phyloP scores from a whole-genome alignment of 2,113 vertebrate species.

The Pituophis catenifer region DNA sequence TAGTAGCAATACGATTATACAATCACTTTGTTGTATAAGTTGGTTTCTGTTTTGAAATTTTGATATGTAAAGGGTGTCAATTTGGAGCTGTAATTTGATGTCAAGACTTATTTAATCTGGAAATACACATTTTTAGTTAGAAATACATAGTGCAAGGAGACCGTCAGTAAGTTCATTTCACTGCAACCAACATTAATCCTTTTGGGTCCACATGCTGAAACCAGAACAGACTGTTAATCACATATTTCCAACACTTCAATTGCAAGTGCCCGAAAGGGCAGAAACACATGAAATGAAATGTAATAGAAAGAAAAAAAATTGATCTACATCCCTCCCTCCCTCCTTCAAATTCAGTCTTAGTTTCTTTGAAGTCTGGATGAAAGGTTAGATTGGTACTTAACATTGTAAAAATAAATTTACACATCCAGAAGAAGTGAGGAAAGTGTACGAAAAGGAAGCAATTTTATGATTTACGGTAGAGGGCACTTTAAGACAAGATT shows the following conservation, averaged over 20 bases:
- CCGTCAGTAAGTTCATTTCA: conserved; percentile 11
- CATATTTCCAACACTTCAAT: conserved; percentile 11
- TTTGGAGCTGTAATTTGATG: conserved; percentile 25
- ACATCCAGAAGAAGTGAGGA: background rate
- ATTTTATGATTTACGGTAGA: conserved; percentile 62
- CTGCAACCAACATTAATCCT: conserved; percentile 23
- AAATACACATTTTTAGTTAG: background rate
- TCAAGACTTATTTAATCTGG: background rate
- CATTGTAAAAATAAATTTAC: conserved; percentile 23
- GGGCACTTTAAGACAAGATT: conserved; percentile 60
- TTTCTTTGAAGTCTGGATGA: conserved; percentile 10
- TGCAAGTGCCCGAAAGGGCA: background rate
- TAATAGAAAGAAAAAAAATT: conserved; percentile 5
- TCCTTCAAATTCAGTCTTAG: conserved; percentile 1
- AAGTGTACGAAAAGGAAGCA: background rate
- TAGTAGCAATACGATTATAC: background rate
- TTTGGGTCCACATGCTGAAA: conserved; percentile 7
- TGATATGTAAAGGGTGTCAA: conserved; percentile 15
- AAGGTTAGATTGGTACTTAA: conserved; percentile 5
- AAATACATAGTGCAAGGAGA: conserved; percentile 22
- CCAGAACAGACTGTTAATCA: conserved; percentile 28
- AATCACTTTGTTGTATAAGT: conserved; percentile 3
- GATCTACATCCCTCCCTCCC: background rate
- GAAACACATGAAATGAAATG: conserved; percentile 8
- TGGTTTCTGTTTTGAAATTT: background rate